Percentiles rank a stretch among this genome's conserved stretches.
phyloP scores from a whole-genome alignment of 2,113 vertebrate species.

The Xiphophorus hellerii region DNA sequence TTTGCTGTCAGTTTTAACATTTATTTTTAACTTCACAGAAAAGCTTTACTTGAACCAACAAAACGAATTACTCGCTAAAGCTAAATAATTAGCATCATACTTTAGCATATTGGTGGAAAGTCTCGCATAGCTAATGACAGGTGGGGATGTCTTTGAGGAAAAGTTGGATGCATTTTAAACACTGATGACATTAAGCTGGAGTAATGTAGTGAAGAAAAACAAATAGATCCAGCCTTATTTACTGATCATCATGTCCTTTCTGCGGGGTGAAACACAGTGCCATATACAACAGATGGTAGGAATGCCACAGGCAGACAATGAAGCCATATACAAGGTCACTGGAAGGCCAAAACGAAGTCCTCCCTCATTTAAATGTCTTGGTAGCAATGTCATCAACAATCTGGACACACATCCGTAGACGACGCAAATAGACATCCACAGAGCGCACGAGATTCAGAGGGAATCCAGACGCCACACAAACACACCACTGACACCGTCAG shows the following conservation, averaged over 20 bases:
- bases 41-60: background rate
- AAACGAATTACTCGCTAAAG: background rate
- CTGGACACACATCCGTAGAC: background rate
- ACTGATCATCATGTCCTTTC: conserved; percentile 32
- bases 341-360: conserved; percentile 43
- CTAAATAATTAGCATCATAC: background rate
- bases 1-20: background rate
- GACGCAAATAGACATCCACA: background rate
- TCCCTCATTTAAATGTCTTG: conserved; percentile 6
- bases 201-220: background rate
- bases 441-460: background rate
- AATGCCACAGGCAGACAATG: conserved; percentile 57
- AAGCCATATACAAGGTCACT: conserved; percentile 48
- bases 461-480: background rate
- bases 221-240: conserved; percentile 7
- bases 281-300: conserved; percentile 54
- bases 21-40: background rate
- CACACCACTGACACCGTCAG: background rate
- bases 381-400: conserved; percentile 4
- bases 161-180: background rate
- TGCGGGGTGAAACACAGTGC: conserved; percentile 44
- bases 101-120: background rate
- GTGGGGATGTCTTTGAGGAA: background rate
- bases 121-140: background rate
- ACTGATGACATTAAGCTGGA: background rate